A percentile compares a stretch with the other conserved stretches of the same genome.
phyloP scores from a whole-genome alignment of 2,797 vertebrate species.

The Gallirallus australis region DNA sequence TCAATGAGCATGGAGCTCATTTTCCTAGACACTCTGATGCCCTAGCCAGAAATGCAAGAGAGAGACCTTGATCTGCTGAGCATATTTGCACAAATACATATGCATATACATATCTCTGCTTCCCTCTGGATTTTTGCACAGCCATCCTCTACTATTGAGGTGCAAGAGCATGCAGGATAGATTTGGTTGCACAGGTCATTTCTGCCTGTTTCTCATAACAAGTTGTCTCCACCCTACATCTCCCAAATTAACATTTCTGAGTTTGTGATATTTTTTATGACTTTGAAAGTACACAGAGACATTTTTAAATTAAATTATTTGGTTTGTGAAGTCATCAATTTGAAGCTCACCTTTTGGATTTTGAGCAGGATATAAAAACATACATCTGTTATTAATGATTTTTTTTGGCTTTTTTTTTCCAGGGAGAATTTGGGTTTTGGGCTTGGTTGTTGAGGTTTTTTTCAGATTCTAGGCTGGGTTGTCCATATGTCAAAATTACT shows the following conservation, averaged over 20 bases:
- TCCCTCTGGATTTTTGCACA: neutral
- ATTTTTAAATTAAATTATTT: neutral
- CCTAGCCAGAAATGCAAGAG: neutral
- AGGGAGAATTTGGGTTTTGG: accelerated
- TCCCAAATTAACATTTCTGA: neutral
- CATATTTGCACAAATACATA: neutral
- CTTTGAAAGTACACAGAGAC: neutral
- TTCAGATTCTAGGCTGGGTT: neutral
- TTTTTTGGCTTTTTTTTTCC: neutral
- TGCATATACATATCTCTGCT: neutral
- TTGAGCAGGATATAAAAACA: neutral
- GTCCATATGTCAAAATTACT: neutral
- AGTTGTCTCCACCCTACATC: neutral
- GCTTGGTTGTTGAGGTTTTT: neutral
- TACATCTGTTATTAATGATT: neutral
- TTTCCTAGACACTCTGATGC: neutral
- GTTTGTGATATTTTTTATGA: neutral
- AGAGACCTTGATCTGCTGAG: neutral
- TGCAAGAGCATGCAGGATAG: neutral
- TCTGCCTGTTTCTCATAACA: neutral
- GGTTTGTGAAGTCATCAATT: neutral
- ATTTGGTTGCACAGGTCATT: neutral
- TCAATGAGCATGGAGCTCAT: neutral
- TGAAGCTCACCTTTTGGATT: neutral
- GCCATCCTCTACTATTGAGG: neutral